Conservation (phyloP, 2,113 vertebrate genomes). For the Crotalus horridus region DNA sequence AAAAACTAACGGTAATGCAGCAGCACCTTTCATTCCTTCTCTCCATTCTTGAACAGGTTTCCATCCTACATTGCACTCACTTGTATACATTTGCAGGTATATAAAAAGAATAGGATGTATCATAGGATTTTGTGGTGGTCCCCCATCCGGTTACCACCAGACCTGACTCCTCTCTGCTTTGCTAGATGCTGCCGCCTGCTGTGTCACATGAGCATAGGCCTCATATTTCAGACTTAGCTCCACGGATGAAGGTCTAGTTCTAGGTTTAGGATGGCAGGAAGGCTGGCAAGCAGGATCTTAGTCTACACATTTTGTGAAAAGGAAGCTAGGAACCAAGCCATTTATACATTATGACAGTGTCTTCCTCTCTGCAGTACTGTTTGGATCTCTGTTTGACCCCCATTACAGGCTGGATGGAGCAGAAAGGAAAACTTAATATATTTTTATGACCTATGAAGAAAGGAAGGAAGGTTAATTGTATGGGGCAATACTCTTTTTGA, state of each 20-base stretch:
- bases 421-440: slow-evolving; percentile 24
- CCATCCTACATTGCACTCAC: not conserved
- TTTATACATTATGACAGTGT: not conserved
- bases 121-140: not conserved
- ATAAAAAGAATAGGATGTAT: not conserved
- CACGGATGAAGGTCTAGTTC: not conserved
- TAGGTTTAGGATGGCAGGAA: not conserved
- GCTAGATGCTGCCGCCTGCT: not conserved
- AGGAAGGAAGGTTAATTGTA: slow-evolving; percentile 26
- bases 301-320: not conserved
- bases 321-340: not conserved
- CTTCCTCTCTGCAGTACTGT: slow-evolving; percentile 19
- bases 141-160: not conserved
- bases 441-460: slow-evolving; percentile 47
- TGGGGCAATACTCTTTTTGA: not conserved
- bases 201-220: not conserved
- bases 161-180: not conserved
- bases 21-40: not conserved
- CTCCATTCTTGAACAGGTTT: not conserved
- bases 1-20: not conserved
- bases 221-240: not conserved
- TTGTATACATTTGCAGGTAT: not conserved
- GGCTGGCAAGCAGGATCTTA: not conserved
- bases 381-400: slow-evolving; percentile 46
- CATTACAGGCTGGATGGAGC: slow-evolving; percentile 34